Conservation (phyloP, 2,113 vertebrate species). For the Dinomys branickii region DNA sequence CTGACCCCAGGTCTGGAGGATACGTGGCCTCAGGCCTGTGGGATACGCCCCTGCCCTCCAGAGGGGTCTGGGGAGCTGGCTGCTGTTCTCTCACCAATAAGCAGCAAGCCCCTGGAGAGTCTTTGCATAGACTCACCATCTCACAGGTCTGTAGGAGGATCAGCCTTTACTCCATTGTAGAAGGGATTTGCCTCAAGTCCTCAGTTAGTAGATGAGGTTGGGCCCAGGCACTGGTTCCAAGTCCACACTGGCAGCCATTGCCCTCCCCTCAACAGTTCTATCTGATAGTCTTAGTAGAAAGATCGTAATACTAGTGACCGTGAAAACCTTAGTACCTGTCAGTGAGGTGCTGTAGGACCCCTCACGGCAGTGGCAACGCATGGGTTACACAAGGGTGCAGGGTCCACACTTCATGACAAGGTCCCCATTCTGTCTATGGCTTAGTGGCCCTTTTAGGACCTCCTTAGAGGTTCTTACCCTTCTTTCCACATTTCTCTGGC, state of each 20-base stretch:
- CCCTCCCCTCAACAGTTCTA: too few relatives aligned
- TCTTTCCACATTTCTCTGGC: too few relatives aligned
- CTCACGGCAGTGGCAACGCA: rapidly evolving
- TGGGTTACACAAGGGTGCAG: too few relatives aligned
- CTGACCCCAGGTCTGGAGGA: not conserved
- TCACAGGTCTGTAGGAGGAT: not conserved
- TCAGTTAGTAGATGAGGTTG: not conserved
- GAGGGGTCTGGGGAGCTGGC: not conserved
- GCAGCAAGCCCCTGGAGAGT: not conserved
- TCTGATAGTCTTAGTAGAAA: not conserved
- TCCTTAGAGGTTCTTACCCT: not conserved
- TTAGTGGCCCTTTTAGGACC: not conserved
- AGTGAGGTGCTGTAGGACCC: not conserved
- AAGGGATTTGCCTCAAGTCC: not conserved
- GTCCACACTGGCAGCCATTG: not conserved
- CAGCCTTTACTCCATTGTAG: not conserved
- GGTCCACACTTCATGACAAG: not conserved
- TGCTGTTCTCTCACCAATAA: not conserved
- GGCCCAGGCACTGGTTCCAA: not conserved
- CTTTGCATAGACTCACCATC: not conserved
- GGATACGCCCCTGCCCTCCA: not conserved
- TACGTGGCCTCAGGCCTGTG: not conserved
- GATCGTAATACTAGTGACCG: not conserved
- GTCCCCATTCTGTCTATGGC: not conserved
- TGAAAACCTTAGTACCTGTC: not conserved